Evolutionary conservation across 2,888 invertebrate species (phyloP).

Genomic region (Allophyes oxyacanthae): DNA sequence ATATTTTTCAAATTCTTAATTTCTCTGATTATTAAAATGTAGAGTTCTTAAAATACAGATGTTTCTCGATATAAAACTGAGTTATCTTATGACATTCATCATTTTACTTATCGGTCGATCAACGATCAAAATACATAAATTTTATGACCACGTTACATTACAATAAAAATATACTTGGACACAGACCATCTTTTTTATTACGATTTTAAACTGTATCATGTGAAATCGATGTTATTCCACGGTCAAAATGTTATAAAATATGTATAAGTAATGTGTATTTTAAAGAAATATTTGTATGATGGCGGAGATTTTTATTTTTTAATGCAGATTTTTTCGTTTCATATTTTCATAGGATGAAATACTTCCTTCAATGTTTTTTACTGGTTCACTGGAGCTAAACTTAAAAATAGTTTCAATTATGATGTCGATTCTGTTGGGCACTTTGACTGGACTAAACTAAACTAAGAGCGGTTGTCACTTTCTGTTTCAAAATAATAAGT

Average conservation of each 20-base stretch:
- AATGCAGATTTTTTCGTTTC: no score
- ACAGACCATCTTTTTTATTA: slow-evolving; percentile 24
- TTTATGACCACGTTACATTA: slow-evolving; percentile 30
- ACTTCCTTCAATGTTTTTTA: no score
- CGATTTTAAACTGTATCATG: slow-evolving; percentile 22
- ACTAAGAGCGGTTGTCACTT: no score
- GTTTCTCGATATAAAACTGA: slow-evolving; percentile 8
- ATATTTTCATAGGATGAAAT: not conserved
- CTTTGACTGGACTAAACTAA: no score
- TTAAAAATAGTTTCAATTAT: no score
- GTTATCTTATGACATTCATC: slow-evolving; percentile 5
- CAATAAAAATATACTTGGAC: slow-evolving; percentile 35
- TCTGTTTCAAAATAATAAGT: no score
- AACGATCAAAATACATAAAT: slow-evolving; percentile 30
- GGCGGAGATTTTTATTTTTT: not conserved
- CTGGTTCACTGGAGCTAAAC: no score
- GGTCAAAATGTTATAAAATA: slow-evolving; percentile 40
- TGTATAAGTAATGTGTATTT: slow-evolving; percentile 36
- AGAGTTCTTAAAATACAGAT: not conserved
- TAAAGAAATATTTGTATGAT: slow-evolving; percentile 48
- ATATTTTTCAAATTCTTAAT: no score
- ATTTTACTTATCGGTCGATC: slow-evolving; percentile 9
- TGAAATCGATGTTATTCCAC: slow-evolving; percentile 48
- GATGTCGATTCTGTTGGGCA: no score
- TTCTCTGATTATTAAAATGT: no score